A percentile compares a stretch with the other conserved stretches of the same genome.
phyloP scores from a whole-genome alignment of 2,797 vertebrate species.

The Eulemur rubriventer region DNA sequence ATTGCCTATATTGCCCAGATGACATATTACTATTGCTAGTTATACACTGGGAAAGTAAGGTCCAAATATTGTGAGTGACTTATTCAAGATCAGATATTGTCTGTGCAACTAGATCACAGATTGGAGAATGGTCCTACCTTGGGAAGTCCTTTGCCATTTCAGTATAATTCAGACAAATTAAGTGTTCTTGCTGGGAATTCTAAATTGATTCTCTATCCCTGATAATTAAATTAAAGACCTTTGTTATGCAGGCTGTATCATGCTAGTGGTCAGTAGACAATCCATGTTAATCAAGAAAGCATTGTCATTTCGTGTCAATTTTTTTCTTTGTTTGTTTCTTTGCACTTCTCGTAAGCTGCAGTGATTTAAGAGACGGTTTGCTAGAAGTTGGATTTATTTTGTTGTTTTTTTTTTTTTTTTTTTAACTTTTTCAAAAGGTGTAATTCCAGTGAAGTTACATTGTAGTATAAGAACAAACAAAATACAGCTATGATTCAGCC shows the following conservation, averaged over 20 bases:
- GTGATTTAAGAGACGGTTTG: background rate
- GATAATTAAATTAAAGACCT: constrained; percentile 15
- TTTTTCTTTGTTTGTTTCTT: background rate
- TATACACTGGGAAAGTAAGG: background rate
- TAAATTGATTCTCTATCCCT: constrained; percentile 41
- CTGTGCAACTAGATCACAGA: background rate
- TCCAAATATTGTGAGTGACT: background rate
- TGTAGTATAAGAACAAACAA: background rate
- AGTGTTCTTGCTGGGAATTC: background rate
- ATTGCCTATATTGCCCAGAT: background rate
- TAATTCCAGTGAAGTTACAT: constrained; percentile 3
- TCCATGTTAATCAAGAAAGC: background rate
- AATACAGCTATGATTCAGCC: background rate
- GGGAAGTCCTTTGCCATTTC: constrained; percentile 12
- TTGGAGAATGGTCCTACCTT: background rate
- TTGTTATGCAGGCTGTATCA: background rate
- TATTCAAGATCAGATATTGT: background rate
- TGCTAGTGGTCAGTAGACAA: background rate
- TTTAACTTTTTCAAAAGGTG: background rate
- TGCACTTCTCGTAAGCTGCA: background rate
- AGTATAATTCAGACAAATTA: background rate
- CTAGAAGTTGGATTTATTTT: background rate
- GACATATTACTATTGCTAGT: background rate
- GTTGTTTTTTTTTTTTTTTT: background rate
- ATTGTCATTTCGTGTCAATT: background rate